A percentile compares a stretch with the other conserved stretches of the same genome.
Conservation (phyloP, 2,888 invertebrate genomes). For the Athalia cordata region DNA sequence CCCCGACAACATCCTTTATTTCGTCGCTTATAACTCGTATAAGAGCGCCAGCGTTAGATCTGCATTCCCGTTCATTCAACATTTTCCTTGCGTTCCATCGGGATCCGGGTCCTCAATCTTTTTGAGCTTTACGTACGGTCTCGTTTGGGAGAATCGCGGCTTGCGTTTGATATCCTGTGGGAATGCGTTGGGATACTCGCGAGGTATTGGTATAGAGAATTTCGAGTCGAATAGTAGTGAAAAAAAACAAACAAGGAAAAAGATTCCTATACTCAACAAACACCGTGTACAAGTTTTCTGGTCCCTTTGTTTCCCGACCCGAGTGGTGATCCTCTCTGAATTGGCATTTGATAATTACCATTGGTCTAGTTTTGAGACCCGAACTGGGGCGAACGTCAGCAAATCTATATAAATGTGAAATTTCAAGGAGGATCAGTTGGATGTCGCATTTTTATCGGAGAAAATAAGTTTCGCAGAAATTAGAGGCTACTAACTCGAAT, state of each 20-base stretch:
- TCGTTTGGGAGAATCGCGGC: slow-evolving; percentile 41
- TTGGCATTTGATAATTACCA: slow-evolving; percentile 31
- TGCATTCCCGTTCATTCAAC: slow-evolving; percentile 43
- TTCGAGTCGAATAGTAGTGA: slow-evolving; percentile 24
- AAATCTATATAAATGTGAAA: background rate
- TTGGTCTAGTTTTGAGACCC: slow-evolving; percentile 7
- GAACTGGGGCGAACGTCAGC: background rate
- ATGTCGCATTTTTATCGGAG: too few relatives aligned
- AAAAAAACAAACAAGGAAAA: background rate
- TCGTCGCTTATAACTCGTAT: slow-evolving; percentile 46
- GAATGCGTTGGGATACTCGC: slow-evolving; percentile 27
- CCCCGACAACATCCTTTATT: slow-evolving; percentile 46
- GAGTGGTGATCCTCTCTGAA: slow-evolving; percentile 15
- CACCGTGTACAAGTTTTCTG: slow-evolving; percentile 15
- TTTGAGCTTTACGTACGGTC: slow-evolving; percentile 24
- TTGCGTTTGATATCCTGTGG: slow-evolving; percentile 40
- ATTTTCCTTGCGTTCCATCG: slow-evolving; percentile 37
- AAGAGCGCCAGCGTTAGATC: slow-evolving; percentile 39
- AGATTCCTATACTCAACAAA: slow-evolving; percentile 6
- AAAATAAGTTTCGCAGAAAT: too few relatives aligned
- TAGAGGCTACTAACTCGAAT: too few relatives aligned
- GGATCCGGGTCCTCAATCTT: slow-evolving; percentile 33
- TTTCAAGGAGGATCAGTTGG: too few relatives aligned
- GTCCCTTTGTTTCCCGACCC: slow-evolving; percentile 3
- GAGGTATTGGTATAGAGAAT: slow-evolving; percentile 37